These are phyloP conservation scores for Plecotus auritus DNA, from an alignment of 2,113 vertebrate species.

Conservation along the genomic window DNA sequence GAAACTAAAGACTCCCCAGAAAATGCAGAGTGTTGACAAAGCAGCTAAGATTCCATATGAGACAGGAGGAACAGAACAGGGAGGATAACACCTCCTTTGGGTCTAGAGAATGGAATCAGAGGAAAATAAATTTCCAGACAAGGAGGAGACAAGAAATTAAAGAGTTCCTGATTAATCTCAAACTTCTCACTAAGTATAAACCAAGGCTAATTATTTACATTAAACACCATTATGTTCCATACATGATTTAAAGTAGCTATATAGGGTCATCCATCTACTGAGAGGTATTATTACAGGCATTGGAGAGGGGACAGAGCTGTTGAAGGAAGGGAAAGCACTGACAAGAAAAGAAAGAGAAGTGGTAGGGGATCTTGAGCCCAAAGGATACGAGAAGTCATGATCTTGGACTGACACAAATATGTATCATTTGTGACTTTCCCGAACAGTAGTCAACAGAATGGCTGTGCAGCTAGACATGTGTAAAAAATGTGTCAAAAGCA, in stretches of 20 bases:
- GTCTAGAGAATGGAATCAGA: background rate
- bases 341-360: background rate
- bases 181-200: background rate
- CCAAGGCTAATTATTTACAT: background rate
- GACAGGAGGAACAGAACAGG: background rate
- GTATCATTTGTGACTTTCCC: background rate
- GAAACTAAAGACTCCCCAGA: background rate
- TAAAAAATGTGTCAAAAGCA: background rate
- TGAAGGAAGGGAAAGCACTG: background rate
- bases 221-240: background rate
- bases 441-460: background rate
- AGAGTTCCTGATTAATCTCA: background rate
- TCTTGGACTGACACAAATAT: background rate
- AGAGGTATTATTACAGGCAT: background rate
- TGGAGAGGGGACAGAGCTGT: background rate
- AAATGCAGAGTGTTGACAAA: background rate
- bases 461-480: background rate
- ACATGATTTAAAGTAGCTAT: background rate
- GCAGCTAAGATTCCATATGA: background rate
- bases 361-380: background rate
- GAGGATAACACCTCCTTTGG: background rate
- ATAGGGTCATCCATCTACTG: background rate
- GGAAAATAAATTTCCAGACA: background rate
- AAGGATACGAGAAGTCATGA: background rate
- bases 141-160: background rate